Evolutionary conservation across 2,797 vertebrate species (phyloP), one percentile per base, ranked within the genome.

Genomic region (Synanceia verrucosa): DNA sequence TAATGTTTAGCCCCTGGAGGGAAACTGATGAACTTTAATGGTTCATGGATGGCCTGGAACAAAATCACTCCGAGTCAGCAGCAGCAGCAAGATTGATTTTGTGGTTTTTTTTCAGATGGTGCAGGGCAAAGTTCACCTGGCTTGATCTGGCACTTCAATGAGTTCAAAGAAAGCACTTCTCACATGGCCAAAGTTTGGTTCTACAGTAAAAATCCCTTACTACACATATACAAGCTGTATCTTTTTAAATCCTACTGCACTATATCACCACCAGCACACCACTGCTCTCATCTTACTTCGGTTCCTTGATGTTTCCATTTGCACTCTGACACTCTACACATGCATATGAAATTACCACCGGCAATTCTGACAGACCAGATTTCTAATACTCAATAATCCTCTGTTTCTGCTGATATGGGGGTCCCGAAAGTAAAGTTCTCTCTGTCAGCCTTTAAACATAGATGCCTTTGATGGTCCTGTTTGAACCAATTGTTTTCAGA

Each of bases 401-500:
- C 65, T 23, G 4, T 65, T 52, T 74, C 29, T 65, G 66, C 19
- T 11, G 2, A 24, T 75, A 62, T 55, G 62, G 56, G 58, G 44
- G 26, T n/a, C 66, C 26, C 33, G 28, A 14, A 60, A 80, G 55
- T 58, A 73, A 67, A 41, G 58, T 53, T 72, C 46, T 51, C 67
- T 26, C 46, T 55, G 50, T 48, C 44, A 21, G 59, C 14, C 60
- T 85, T 78, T 88, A 76, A 81, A 81, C 60, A 37, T 2, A 5
- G 24, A 50, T 62, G 59, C 50, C 70, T 83, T 78, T 79, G 79
- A 78, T 73, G 64, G 33, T 51, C 18, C 9, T 9, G 62, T 85
- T 73, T 85, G 84, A 78, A 78, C 63, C 70, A 24, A 59, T 78
- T 87, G 79, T 86, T 87, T 81, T 73, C 60, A 34, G 63, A 84